Evolutionary conservation across 2,888 invertebrate genomes (phyloP), one percentile per base, ranked within the genome.

Genomic region (Frankliniella intonsa): DNA sequence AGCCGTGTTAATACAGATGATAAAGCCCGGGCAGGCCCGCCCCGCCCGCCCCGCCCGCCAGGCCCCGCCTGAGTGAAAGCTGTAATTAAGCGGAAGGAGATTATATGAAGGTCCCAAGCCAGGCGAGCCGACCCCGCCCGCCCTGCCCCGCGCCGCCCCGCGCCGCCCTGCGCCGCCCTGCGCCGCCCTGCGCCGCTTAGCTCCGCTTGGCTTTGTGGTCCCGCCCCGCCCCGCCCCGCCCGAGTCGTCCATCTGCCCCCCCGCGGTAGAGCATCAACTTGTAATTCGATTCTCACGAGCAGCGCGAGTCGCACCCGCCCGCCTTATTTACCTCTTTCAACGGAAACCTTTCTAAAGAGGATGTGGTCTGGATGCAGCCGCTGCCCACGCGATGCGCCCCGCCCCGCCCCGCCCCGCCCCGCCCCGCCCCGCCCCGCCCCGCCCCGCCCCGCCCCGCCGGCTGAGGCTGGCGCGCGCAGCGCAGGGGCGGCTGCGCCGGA

Each of bases 281-380:
- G 62, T 62, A 62, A 62, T 17, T 62, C 62, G 62, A n/a, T 62
- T 62, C 62, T 62, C 62, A 62, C 62, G 62, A 62, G n/a, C 62
- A 10, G n/a, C 38, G 38, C 62, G 62, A 19, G 62, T 11, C 38
- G 38, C 38, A 38, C 38, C 38, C 38, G 38, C 5, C 5, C 38
- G 38, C 38, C 38, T 38, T 38, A 38, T 38, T 38, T 38, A 38
- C 38, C 5, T 38, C 38, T 38, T 38, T 38, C 38, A 38, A 38
- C 5, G 38, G 38, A 38, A 38, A 38, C 38, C 38, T 38, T 38
- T 38, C 3, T 38, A 38, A 38, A 38, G 2, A 38, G 5, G 5
- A 38, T 38, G 38, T 38, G 38, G 38, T 38, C 5, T 5, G 2
- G 38, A 38, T 38, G 38, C 38, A 38, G 38, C 38, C 5, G 38